These are phyloP conservation scores for Tragelaphus buxtoni DNA, from an alignment of 2,113 vertebrate genomes.

Conservation along the genomic window DNA sequence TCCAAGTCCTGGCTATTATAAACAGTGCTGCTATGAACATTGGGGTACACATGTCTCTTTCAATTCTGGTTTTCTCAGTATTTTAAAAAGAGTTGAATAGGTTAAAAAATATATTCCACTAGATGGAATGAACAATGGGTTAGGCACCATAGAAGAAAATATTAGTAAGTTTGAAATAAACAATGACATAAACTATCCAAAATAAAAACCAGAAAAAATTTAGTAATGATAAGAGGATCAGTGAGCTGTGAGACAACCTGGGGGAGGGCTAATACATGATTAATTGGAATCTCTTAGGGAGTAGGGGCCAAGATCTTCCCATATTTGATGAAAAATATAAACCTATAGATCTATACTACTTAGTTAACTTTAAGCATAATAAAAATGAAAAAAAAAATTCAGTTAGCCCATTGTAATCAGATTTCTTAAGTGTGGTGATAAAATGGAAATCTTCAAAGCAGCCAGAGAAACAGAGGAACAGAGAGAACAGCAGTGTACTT, in stretches of 20 bases:
- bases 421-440: background rate
- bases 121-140: background rate
- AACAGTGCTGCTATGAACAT: no score
- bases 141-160: background rate
- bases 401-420: background rate
- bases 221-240: background rate
- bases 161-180: background rate
- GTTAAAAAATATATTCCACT: background rate
- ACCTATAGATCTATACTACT: background rate
- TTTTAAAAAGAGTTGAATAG: background rate
- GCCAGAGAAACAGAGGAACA: background rate
- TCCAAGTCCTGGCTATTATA: no score
- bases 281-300: background rate
- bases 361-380: background rate
- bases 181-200: background rate
- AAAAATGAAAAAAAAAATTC: background rate
- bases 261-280: background rate
- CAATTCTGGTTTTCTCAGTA: no score
- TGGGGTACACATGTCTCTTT: no score
- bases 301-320: background rate
- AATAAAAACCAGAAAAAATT: background rate
- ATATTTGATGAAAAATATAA: background rate
- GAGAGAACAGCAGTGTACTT: background rate
- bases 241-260: background rate
- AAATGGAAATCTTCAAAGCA: background rate